Base-by-base conservation (phyloP, 1,140 invertebrate species). In the fruit fly (Drosophila melanogaster) region DNA sequence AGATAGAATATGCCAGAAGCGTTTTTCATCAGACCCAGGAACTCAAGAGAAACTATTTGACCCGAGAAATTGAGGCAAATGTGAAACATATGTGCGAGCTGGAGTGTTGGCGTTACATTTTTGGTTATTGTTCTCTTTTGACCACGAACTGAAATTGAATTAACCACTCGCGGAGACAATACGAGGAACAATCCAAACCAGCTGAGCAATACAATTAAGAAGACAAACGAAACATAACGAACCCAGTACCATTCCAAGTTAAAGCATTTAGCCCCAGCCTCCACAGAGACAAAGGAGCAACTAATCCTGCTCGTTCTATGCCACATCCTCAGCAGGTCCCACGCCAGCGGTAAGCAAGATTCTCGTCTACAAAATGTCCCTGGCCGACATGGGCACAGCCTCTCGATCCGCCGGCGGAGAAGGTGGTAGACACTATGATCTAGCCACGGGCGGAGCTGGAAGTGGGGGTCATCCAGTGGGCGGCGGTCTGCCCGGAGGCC, bases 281-380 rank as follows among this genome's bases (percentile, higher is more conserved):
- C 40, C 51, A 50, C 26, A 15, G 38, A 66, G 30, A 71, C 60
- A 73, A 67, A 22, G 47, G 58, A 46, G 40, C 35, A 43, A 24
- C 17, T 6, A 11, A 43, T 41, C 61, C 19, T 37, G 12, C 15
- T 15, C 47, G 66, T 59, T 83, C 61, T 76, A 89, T 83, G 70
- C 65, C 51, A 71, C 56, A 57, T 43, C 61, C 55, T 53, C 24
- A 53, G 40, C 50, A 15, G 44, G 47, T 57, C 35, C 55, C 43
- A 15, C 43, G 49, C 46, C 51, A 67, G 72, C 66, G 54, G 33
- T 66, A 81, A 61, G 50, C 84, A 91, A 90, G 72, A 90, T 90
- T 90, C 73, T 91, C 60, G 78, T 91, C 64, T 91, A 91, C 66
- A 91, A 91, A 90, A 91, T 91, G 90, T 91, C 90, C 61, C 60